These are phyloP conservation scores for Spongilla lacustris DNA, from an alignment of 37 sponge, comb jelly and placozoan species.

Conservation along the genomic window DNA sequence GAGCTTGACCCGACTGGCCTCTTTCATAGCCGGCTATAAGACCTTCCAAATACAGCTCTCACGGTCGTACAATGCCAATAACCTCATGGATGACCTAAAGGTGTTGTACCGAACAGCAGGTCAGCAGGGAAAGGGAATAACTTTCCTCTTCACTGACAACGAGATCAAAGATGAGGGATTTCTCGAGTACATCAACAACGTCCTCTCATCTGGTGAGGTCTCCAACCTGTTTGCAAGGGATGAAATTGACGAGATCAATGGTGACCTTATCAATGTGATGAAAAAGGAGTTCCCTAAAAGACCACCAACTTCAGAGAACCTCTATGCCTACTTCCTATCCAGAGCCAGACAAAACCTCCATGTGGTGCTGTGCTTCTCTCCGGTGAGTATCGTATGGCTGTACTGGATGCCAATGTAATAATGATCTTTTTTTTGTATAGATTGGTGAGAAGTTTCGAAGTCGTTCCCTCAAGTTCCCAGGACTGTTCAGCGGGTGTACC, in stretches of 20 bases:
- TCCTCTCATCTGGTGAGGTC: slow-evolving; percentile 98
- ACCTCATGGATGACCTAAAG: slow-evolving; percentile 97
- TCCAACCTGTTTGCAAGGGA: slow-evolving; percentile 97
- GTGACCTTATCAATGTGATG: slow-evolving; percentile 95
- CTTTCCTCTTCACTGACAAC: slow-evolving; percentile 98
- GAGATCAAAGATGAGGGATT: slow-evolving; percentile 99
- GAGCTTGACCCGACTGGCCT: slow-evolving; percentile 98
- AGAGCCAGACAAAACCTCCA: slow-evolving; percentile 97
- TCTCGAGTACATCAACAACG: slow-evolving; percentile 99
- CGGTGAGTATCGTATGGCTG: slow-evolving; percentile 47
- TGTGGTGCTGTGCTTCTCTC: slow-evolving; percentile 99
- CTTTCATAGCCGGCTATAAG: slow-evolving; percentile 98
- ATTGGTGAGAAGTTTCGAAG: slow-evolving; percentile 99
- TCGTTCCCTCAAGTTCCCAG: slow-evolving; percentile 97
- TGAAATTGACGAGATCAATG: slow-evolving; percentile 96
- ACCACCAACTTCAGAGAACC: slow-evolving; percentile 98
- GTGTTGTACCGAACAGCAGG: slow-evolving; percentile 91
- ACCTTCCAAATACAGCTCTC: slow-evolving; percentile 98
- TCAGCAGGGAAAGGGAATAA: slow-evolving; percentile 90
- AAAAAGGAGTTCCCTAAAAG: slow-evolving; percentile 95
- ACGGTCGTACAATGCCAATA: slow-evolving; percentile 95
- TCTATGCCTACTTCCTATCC: slow-evolving; percentile 96
- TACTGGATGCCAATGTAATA: not conserved
- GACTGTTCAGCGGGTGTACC: slow-evolving; percentile 98
- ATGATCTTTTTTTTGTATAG: slow-evolving; percentile 12